phyloP scores from a whole-genome alignment of 2,113 vertebrate genomes.

The Eublepharis macularius region DNA sequence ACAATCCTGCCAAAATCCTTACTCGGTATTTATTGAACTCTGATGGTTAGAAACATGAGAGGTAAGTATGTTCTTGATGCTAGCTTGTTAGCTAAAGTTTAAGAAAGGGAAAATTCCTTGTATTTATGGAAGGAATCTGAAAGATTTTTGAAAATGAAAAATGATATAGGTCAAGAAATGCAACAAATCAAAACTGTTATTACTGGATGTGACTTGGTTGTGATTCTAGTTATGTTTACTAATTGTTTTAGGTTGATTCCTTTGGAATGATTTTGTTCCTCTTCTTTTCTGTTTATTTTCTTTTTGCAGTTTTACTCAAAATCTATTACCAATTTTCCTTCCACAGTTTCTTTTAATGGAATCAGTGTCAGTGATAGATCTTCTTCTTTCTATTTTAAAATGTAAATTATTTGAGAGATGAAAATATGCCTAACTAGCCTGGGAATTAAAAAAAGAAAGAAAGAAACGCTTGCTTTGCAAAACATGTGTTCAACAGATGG shows the following conservation, averaged over 20 bases:
- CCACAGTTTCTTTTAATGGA: not conserved
- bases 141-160: not conserved
- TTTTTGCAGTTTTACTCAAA: not conserved
- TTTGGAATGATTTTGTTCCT: not conserved
- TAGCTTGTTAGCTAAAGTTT: not conserved
- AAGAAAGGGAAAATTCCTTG: not conserved
- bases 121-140: not conserved
- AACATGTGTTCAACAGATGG: constrained; percentile 18
- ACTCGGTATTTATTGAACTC: not conserved
- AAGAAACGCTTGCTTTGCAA: constrained; percentile 12
- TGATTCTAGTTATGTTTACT: not conserved
- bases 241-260: not conserved
- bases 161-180: not conserved
- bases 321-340: not conserved
- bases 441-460: not conserved
- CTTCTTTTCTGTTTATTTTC: not conserved
- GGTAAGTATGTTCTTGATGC: not conserved
- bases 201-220: not conserved
- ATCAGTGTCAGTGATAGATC: not conserved
- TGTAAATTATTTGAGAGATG: constrained; percentile 8
- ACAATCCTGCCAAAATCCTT: not conserved
- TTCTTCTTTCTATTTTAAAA: constrained; percentile 24
- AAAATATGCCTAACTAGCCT: not conserved
- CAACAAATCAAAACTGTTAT: not conserved
- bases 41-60: not conserved